Conservation (phyloP, 2,888 invertebrate species). For the Agrochola litura region DNA sequence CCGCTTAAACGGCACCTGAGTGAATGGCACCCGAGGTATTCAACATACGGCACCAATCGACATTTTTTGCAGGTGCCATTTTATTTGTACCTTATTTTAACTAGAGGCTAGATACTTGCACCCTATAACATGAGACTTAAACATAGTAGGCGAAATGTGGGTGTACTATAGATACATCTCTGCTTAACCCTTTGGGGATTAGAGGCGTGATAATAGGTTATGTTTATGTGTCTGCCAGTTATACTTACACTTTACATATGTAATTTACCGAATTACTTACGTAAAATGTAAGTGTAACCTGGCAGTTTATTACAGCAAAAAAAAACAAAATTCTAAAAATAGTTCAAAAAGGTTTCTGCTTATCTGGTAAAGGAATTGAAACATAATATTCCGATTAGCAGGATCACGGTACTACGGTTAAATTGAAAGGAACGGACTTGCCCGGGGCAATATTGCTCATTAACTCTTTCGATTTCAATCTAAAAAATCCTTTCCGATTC, state of each 20-base stretch:
- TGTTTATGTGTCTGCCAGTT: too few relatives aligned
- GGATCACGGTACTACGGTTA: constrained; percentile 77
- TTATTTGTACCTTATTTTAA: not conserved
- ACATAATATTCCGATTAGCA: constrained; percentile 87
- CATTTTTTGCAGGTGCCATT: too few relatives aligned
- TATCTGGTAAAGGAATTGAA: constrained; percentile 76
- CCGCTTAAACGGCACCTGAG: too few relatives aligned
- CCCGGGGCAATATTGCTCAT: constrained; percentile 82
- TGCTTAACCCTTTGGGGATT: not conserved
- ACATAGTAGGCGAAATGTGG: not conserved
- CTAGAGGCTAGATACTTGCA: not conserved
- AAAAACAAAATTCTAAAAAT: constrained; percentile 11
- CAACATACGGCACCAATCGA: too few relatives aligned
- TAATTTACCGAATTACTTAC: not conserved
- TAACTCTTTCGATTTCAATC: constrained; percentile 82
- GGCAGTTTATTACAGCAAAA: not conserved
- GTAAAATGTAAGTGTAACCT: not conserved
- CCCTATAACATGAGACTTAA: not conserved
- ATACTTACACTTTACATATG: too few relatives aligned
- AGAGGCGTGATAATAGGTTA: not conserved
- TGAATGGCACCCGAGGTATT: too few relatives aligned
- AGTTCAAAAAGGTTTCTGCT: constrained; percentile 58
- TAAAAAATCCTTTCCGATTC: constrained; percentile 74
- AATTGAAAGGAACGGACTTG: constrained; percentile 80
- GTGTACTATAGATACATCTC: not conserved